phyloP scores from a whole-genome alignment of 2,113 vertebrate genomes.

The Lasiurus borealis region DNA sequence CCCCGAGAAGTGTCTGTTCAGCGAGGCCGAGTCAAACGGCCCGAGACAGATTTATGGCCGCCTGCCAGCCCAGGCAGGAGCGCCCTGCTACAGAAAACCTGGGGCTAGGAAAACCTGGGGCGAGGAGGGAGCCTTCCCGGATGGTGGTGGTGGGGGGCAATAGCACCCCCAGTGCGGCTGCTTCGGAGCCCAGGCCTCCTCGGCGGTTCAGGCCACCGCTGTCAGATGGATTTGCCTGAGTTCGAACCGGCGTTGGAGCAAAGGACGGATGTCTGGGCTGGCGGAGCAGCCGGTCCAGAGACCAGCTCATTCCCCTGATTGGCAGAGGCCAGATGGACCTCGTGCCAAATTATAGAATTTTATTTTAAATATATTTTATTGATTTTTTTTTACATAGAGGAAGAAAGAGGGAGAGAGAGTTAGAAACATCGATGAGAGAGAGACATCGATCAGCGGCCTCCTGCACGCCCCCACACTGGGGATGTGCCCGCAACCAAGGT shows the following conservation, averaged over 20 bases:
- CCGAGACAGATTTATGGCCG: conserved; percentile 73
- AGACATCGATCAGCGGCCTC: no score
- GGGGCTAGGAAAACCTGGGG: accelerated
- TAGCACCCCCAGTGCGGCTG: accelerated
- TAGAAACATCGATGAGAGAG: no score
- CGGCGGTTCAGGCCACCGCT: neutral
- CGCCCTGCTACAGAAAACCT: neutral
- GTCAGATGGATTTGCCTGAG: neutral
- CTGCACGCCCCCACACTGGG: no score
- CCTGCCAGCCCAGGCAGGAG: conserved; percentile 12
- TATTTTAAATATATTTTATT: no score
- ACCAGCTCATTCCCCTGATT: neutral
- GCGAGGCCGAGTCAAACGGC: conserved; percentile 70
- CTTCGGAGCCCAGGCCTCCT: accelerated
- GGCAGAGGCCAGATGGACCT: conserved; percentile 19
- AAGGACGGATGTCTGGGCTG: neutral
- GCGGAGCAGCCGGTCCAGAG: neutral
- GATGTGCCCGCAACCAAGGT: no score
- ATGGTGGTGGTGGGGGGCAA: accelerated
- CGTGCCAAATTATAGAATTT: neutral
- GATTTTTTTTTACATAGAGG: no score
- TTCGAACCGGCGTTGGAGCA: neutral
- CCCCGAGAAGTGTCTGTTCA: conserved; percentile 72
- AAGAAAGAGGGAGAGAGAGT: no score
- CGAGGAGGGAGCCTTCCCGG: neutral